These are phyloP conservation scores for Plusia festucae DNA, from an alignment of 2,888 invertebrate species.

Conservation along the genomic window DNA sequence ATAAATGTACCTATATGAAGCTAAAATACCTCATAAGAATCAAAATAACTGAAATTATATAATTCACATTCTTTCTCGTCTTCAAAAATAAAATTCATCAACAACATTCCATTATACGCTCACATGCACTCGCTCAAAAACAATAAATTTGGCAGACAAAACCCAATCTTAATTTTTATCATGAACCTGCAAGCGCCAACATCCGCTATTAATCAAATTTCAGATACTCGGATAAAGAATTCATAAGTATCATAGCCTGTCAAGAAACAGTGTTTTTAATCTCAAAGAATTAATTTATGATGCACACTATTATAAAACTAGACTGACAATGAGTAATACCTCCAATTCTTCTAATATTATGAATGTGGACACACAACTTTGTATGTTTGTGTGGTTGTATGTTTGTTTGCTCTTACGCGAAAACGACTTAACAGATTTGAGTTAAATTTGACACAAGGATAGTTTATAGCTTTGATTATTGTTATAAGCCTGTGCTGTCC, in stretches of 20 bases:
- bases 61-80: too few species aligned
- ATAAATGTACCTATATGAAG: too few species aligned
- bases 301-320: slow-evolving; percentile 16
- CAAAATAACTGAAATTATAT: too few species aligned
- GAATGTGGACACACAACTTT: background rate
- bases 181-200: slow-evolving; percentile 30
- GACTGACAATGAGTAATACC: slow-evolving; percentile 28
- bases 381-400: background rate
- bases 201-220: slow-evolving; percentile 23
- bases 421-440: background rate
- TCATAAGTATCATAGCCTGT: slow-evolving; percentile 34
- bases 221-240: slow-evolving; percentile 15
- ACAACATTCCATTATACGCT: too few species aligned
- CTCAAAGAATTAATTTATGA: slow-evolving; percentile 40
- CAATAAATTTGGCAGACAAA: too few species aligned
- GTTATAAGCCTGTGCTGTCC: too few species aligned
- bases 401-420: background rate
- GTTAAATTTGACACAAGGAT: background rate
- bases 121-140: too few species aligned
- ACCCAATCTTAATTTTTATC: too few species aligned
- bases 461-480: background rate
- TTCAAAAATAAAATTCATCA: too few species aligned
- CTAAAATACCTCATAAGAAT: too few species aligned
- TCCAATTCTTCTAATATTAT: slow-evolving; percentile 14
- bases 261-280: slow-evolving; percentile 42